Evolutionary conservation across 2,888 invertebrate species (phyloP).

Genomic region (Luffia ferchaultella): DNA sequence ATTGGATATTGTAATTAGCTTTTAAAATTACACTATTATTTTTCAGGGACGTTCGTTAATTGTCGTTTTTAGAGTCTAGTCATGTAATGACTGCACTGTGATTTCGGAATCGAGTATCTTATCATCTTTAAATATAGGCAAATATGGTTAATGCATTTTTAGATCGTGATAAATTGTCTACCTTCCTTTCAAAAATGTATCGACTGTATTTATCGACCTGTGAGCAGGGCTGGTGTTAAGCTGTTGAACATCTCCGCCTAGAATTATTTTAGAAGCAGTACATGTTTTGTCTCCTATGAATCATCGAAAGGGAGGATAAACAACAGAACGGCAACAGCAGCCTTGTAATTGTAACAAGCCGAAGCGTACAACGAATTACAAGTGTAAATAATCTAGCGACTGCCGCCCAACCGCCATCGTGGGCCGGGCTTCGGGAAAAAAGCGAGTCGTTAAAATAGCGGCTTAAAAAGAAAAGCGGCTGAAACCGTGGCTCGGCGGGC

Average conservation of each 20-base stretch:
- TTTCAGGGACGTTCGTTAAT: slow-evolving; percentile 23
- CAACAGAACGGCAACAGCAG: not conserved
- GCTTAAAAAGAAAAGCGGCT: slow-evolving; percentile 66
- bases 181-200: too few species aligned
- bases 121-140: too few species aligned
- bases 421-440: slow-evolving; percentile 55
- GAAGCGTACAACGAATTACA: slow-evolving; percentile 57
- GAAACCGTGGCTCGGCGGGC: slow-evolving; percentile 62
- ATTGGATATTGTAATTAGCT: slow-evolving; percentile 48
- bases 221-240: too few species aligned
- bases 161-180: too few species aligned
- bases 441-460: slow-evolving; percentile 60
- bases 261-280: too few species aligned
- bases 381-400: slow-evolving; percentile 59
- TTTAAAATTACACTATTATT: slow-evolving; percentile 34
- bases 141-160: too few species aligned
- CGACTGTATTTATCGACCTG: too few species aligned
- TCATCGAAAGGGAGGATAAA: too few species aligned
- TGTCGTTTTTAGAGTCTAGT: not conserved
- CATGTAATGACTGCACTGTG: not conserved
- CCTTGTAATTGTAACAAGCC: slow-evolving; percentile 17
- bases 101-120: too few species aligned
- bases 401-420: slow-evolving; percentile 60
- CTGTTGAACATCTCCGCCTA: too few species aligned
- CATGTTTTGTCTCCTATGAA: too few species aligned